Conservation (phyloP, 1,140 invertebrate genomes). For the Cotesia glomerata region DNA sequence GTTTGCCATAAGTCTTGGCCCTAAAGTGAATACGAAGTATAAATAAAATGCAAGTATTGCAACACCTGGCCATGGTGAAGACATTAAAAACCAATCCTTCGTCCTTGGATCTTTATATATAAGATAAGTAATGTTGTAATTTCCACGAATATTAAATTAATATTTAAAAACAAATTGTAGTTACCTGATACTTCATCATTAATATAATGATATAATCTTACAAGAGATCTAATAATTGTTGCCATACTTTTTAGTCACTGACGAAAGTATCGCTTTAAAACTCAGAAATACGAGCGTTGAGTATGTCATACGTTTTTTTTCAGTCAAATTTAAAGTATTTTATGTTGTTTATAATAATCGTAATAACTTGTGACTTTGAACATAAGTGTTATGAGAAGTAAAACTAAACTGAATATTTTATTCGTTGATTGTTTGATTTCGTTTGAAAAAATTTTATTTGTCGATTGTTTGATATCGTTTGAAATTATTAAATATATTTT, state of each 20-base stretch:
- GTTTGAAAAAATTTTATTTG: too few relatives aligned
- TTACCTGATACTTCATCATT: slow-evolving; percentile 50
- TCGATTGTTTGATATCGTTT: too few relatives aligned
- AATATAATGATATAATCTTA: slow-evolving; percentile 43
- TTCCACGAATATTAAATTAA: neutral
- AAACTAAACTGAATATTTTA: too few relatives aligned
- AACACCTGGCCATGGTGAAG: slow-evolving; percentile 65
- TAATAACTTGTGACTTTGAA: too few relatives aligned
- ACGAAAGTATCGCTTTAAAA: neutral
- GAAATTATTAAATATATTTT: neutral
- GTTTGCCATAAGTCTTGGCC: slow-evolving; percentile 77
- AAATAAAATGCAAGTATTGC: slow-evolving; percentile 71
- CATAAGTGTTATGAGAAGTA: too few relatives aligned
- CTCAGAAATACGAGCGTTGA: neutral
- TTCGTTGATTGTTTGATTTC: too few relatives aligned
- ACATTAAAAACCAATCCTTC: slow-evolving; percentile 69
- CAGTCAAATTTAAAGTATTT: too few relatives aligned
- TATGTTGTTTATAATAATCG: too few relatives aligned
- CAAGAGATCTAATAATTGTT: slow-evolving; percentile 44
- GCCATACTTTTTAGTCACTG: slow-evolving; percentile 42
- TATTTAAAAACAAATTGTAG: neutral
- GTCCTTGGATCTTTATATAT: slow-evolving; percentile 67
- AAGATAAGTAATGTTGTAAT: slow-evolving; percentile 33
- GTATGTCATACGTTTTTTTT: slow-evolving; percentile 3
- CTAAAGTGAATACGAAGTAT: slow-evolving; percentile 70